Evolutionary conservation across 2,797 vertebrate genomes (phyloP), one percentile per base, ranked within the genome.

Genomic region (Acrocephalus scirpaceus): DNA sequence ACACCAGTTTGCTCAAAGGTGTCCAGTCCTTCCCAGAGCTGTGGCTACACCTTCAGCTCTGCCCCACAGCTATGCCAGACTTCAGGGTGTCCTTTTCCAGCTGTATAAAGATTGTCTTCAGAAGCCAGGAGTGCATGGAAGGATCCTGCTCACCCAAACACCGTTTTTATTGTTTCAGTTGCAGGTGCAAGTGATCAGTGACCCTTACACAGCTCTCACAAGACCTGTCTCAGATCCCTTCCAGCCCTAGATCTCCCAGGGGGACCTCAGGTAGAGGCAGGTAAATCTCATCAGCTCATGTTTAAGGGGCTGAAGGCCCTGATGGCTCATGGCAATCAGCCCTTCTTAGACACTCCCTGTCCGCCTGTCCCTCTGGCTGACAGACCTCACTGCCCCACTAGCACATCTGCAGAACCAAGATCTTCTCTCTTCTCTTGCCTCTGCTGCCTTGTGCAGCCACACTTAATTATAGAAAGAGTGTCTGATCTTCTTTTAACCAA

Each of bases 101-200:
- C 30, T 53, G 25, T 7, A 12, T 13, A 42, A 45, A 51, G 53
- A 72, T 47, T 3, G 0, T 38, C 26, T 48, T 45, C 5, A 1
- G 29, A 27, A 32, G 27, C 7, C 77, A 83, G 47, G 14, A 72
- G 45, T 29, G 44, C 38, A 23, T 5, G 29, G 13, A 2, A 22
- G 17, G 44, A 29, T 18, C 30, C 30, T 44, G 73, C 36, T 53
- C 4, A 0, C n/a, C 66, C n/a, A 26, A 51, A 62, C 26, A 40
- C 5, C 0, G 0, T 19, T 56, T 66, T 18, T 29, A 9, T 16
- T 3, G 0, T 66, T 88, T 65, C 45, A 79, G 47, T 34, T 65
- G 58, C 65, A 50, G 57, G 16, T 56, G 15, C 23, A 67, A 32
- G 7, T 22, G 79, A 36, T n/a, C n/a, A n/a, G n/a, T n/a, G n/a